These are phyloP conservation scores for Archocentrus centrarchus DNA, from an alignment of 2,113 vertebrate species.

Conservation along the genomic window DNA sequence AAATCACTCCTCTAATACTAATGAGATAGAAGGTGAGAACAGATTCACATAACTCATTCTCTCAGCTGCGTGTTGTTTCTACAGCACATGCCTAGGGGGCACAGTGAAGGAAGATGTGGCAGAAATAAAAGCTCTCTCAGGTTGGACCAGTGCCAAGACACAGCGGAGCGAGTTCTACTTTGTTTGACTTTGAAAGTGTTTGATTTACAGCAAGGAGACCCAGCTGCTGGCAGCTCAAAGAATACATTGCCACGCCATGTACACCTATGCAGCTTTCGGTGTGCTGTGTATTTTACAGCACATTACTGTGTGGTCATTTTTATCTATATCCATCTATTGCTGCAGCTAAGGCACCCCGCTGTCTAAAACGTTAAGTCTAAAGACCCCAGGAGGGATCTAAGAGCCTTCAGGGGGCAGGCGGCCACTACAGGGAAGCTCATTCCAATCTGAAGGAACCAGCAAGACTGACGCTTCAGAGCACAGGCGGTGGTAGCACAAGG, in stretches of 20 bases:
- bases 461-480: constrained; percentile 70
- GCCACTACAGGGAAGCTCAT: constrained; percentile 60
- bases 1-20: constrained; percentile 68
- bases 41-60: constrained; percentile 75
- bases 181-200: constrained; percentile 79
- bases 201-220: constrained; percentile 72
- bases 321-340: constrained; percentile 33
- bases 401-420: constrained; percentile 55
- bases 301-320: constrained; percentile 51
- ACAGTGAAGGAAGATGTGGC: constrained; percentile 66
- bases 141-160: constrained; percentile 68
- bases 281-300: constrained; percentile 24
- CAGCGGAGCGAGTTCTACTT: constrained; percentile 71
- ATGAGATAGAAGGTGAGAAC: constrained; percentile 76
- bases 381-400: constrained; percentile 64
- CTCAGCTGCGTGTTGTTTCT: constrained; percentile 64
- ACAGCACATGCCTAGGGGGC: constrained; percentile 71
- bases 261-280: constrained; percentile 37
- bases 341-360: constrained; percentile 30
- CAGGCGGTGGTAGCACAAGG: constrained; percentile 67
- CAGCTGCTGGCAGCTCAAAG: constrained; percentile 68
- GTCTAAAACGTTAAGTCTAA: constrained; percentile 65
- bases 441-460: constrained; percentile 64
- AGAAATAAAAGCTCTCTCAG: constrained; percentile 63
- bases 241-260: constrained; percentile 50